Percentiles rank a stretch among this genome's conserved stretches.
phyloP scores from a whole-genome alignment of 37 sponge, comb jelly and placozoan genomes.

The Aplysina aerophoba region DNA sequence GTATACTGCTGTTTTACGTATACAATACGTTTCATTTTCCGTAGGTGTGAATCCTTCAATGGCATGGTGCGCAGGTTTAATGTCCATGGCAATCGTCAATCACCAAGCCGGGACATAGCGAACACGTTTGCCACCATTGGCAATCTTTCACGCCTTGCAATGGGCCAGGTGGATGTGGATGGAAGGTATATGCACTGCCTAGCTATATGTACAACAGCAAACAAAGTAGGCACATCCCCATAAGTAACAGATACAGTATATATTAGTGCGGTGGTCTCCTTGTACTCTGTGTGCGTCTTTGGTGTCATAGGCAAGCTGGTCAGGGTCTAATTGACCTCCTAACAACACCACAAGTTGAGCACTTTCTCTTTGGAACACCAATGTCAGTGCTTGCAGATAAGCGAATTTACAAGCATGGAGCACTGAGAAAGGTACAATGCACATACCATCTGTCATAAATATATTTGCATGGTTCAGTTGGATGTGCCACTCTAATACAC shows the following conservation, averaged over 20 bases:
- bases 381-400: background rate
- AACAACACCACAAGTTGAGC: background rate
- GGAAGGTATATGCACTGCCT: constrained; percentile 17
- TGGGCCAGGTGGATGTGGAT: constrained; percentile 20
- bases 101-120: constrained; percentile 61
- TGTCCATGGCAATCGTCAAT: constrained; percentile 44
- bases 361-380: constrained; percentile 39
- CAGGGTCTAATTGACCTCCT: constrained; percentile 23
- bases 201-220: constrained; percentile 6
- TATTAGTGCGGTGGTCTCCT: background rate
- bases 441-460: background rate
- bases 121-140: constrained; percentile 19
- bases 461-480: background rate
- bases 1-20: background rate
- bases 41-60: constrained; percentile 62
- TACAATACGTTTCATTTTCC: background rate
- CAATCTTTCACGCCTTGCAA: constrained; percentile 16
- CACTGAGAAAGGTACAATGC: constrained; percentile 41
- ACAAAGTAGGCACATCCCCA: too few species aligned
- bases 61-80: constrained; percentile 33
- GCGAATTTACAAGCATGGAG: constrained; percentile 40
- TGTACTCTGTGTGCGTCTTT: too few species aligned
- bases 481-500: background rate
- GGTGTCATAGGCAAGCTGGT: background rate
- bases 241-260: background rate